These are phyloP conservation scores for Morpho achilles DNA, from an alignment of 2,888 invertebrate species.

Conservation along the genomic window DNA sequence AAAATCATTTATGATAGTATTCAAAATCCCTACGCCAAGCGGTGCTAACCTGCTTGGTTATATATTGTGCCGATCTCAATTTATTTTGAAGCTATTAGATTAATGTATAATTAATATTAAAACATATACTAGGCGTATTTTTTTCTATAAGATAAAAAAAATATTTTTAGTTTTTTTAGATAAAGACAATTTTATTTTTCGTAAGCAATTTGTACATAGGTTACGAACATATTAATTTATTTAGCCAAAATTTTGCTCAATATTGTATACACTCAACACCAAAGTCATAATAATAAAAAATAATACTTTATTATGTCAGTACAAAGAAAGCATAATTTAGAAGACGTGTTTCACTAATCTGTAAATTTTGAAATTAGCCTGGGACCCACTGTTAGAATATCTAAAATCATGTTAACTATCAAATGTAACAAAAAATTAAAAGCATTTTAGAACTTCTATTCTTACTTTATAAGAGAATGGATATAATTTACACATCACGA, in stretches of 20 bases:
- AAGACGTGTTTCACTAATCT: constrained; percentile 8
- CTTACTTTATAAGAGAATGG: too few relatives aligned
- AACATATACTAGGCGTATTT: constrained; percentile 49
- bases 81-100: constrained; percentile 75
- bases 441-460: too few relatives aligned
- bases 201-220: constrained; percentile 59
- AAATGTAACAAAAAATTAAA: too few relatives aligned
- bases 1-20: constrained; percentile 25
- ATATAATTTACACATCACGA: constrained; percentile 14
- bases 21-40: constrained; percentile 19
- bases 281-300: constrained; percentile 71
- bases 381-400: background rate
- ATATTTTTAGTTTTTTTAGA: constrained; percentile 56
- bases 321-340: constrained; percentile 68
- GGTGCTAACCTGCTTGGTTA: constrained; percentile 31
- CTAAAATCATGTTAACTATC: too few relatives aligned
- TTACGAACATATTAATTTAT: constrained; percentile 65
- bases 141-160: constrained; percentile 48
- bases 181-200: constrained; percentile 71
- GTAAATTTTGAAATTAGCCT: constrained; percentile 1
- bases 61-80: constrained; percentile 70
- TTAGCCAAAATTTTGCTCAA: constrained; percentile 78
- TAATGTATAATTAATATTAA: constrained; percentile 47
- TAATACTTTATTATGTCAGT: constrained; percentile 65
- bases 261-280: constrained; percentile 75